Base-by-base conservation (phyloP, 2,888 invertebrate genomes). In the Melanostoma mellinum region DNA sequence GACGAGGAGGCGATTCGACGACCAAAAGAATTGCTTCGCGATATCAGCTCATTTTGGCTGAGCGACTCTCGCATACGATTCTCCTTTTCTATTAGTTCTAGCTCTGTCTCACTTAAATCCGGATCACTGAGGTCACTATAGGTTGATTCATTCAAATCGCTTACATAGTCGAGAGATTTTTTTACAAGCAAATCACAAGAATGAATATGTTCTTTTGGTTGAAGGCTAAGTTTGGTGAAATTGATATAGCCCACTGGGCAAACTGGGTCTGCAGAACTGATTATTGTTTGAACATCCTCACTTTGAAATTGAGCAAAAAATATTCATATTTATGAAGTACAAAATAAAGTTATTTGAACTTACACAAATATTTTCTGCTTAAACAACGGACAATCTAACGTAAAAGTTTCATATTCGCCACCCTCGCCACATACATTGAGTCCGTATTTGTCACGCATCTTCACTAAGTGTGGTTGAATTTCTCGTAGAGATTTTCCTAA, bases 401-500 rank as follows among this genome's bases (percentile, higher is more conserved):
- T 98, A 90, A 99, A 97, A 38, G 99, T 98, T 92, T 99, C 99
- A 90, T 98, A 99, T 92, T 99, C 99, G 67, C 99, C 99, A 56
- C 99, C 99, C 92, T 99, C 99, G 30, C 99, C 99, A 92, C 98
- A 99, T 50, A 98, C 95, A 92, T 98, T 97, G 85, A 98, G 93
- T 67, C 98, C 98, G 92, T 97, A 99, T 92, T 98, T 97, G 90
- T 97, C 95, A 89, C 96, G 95, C 95, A 99, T 96, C 90, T 95
- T 93, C 86, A 95, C 90, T 89, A 99, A 94, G 91, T 98, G 97
- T 9, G 97, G 94, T 89, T 97, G 96, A 90, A 99, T 95, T 87
- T 98, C 95, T 86, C 94, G 93, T 86, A 99, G 93, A 50, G 95
- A 94, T 92, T 96, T 94, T 46, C 98, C 98, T 86, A 99, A 93